Conservation (phyloP, 1,140 invertebrate species). For the Ridgeia piscesae region DNA sequence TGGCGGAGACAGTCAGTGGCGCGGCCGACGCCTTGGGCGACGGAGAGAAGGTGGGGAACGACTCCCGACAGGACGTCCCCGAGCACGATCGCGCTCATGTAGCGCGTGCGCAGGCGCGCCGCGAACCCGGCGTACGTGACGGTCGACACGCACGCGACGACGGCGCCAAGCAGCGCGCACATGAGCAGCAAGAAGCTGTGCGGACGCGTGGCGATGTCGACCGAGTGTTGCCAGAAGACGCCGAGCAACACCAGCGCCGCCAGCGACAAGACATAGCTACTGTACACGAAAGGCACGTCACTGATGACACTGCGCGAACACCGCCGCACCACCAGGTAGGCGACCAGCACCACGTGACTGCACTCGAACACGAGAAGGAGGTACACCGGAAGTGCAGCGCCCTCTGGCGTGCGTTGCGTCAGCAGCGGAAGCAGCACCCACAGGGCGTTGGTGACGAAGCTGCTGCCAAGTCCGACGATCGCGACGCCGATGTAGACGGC, state of each 20-base stretch:
- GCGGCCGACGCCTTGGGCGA: slow-evolving; percentile 19
- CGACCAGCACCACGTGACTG: slow-evolving; percentile 17
- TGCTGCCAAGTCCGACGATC: slow-evolving; percentile 13
- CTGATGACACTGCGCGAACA: slow-evolving; percentile 11
- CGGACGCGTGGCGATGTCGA: neutral
- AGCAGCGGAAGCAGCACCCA: slow-evolving; percentile 26
- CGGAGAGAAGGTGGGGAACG: slow-evolving; percentile 19
- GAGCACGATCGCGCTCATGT: slow-evolving; percentile 22
- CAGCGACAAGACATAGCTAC: slow-evolving; percentile 10
- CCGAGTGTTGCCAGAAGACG: slow-evolving; percentile 21
- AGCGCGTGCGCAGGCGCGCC: slow-evolving; percentile 15
- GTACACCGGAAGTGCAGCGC: slow-evolving; percentile 9
- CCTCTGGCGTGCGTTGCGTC: slow-evolving; percentile 18
- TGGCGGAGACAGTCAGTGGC: neutral
- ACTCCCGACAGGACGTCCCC: slow-evolving; percentile 19
- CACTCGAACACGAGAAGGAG: slow-evolving; percentile 20
- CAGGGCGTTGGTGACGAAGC: slow-evolving; percentile 13
- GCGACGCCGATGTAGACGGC: neutral
- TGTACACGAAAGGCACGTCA: slow-evolving; percentile 24
- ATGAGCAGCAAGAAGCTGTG: slow-evolving; percentile 28
- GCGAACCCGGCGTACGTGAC: slow-evolving; percentile 24
- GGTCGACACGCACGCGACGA: slow-evolving; percentile 15
- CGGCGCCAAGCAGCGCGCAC: slow-evolving; percentile 7
- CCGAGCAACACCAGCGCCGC: slow-evolving; percentile 2
- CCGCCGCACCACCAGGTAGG: slow-evolving; percentile 19